Conservation (phyloP, 2,888 invertebrate genomes). For the Neoitamus cyanurus region DNA sequence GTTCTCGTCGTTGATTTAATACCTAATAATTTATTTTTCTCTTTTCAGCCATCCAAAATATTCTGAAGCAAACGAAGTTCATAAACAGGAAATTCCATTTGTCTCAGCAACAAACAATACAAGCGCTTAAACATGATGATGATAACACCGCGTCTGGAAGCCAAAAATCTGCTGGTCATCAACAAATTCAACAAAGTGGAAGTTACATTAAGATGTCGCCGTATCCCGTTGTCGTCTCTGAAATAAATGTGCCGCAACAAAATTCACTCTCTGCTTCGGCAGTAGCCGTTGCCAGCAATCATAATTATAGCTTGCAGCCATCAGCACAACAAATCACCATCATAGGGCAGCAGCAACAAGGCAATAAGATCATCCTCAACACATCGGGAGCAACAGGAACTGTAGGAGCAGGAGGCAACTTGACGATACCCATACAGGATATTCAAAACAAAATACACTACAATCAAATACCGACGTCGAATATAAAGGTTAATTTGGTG, state of each 20-base stretch:
- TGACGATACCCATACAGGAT: slow-evolving; percentile 61
- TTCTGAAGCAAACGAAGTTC: slow-evolving; percentile 51
- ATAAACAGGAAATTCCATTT: slow-evolving; percentile 61
- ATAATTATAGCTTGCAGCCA: slow-evolving; percentile 65
- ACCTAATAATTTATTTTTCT: background rate
- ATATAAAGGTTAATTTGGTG: slow-evolving; percentile 65
- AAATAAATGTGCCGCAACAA: slow-evolving; percentile 58
- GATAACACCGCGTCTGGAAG: slow-evolving; percentile 53
- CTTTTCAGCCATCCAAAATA: slow-evolving; percentile 59
- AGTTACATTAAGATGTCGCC: slow-evolving; percentile 64
- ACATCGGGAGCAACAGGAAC: slow-evolving; percentile 55
- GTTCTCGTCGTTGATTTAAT: background rate
- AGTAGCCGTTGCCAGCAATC: slow-evolving; percentile 62
- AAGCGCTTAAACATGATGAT: slow-evolving; percentile 58
- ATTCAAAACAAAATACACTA: slow-evolving; percentile 63
- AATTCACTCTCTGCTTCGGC: slow-evolving; percentile 58
- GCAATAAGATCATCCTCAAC: slow-evolving; percentile 64
- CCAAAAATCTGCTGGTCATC: slow-evolving; percentile 52
- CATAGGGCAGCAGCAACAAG: slow-evolving; percentile 59
- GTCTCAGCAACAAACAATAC: slow-evolving; percentile 56
- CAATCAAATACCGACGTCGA: slow-evolving; percentile 62
- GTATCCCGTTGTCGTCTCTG: slow-evolving; percentile 63
- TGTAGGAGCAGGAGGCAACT: slow-evolving; percentile 56
- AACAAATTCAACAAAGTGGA: slow-evolving; percentile 58
- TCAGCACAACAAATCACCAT: slow-evolving; percentile 63